Base-by-base conservation (phyloP, 2,797 vertebrate genomes). In the Pseudomugil gertrudae region DNA sequence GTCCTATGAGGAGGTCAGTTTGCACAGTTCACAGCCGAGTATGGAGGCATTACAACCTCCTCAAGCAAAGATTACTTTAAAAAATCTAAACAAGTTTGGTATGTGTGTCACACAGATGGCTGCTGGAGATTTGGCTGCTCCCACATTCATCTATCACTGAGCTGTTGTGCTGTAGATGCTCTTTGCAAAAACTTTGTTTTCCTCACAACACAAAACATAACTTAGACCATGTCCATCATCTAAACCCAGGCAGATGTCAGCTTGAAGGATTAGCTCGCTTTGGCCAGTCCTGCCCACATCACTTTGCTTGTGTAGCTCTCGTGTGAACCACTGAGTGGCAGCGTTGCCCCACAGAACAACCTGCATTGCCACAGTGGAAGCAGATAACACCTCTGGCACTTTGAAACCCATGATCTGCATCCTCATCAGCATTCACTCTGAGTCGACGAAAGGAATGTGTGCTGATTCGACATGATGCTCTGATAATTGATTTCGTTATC, bases 391-490 rank as follows among this genome's bases (percentile, higher is more conserved):
- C 54, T 0, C 63, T 62, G 74, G 78, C 76, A 77, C 81, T 84
- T 76, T 69, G 75, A 82, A 84, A 79, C 23, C 32, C 17, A 77
- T 80, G 80, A 84, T 85, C 79, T 84, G 83, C 79, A 85, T 86
- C 75, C 83, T 78, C 79, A 82, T 90, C 88, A 79, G 48, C 80
- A 86, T 89, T 86, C 84, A 26, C 48, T 66, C 33, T 67, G 69
- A 58, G 63, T 73, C 50, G 17, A 70, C 62, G 0, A 50, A 57
- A 63, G 54, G 59, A 63, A 55, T 58, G 75, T 79, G 66, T 72
- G 76, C 81, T 85, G 85, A 87, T 80, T 78, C 68, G 68, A 82
- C 64, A 81, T 54, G 74, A 86, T 66, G 59, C 61, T 69, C 65
- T 57, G 71, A 89, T 89, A 76, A 89, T 63, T 81, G 68, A 79